Conservation (phyloP, 2,797 vertebrate genomes). For the Buceros bicornis region DNA sequence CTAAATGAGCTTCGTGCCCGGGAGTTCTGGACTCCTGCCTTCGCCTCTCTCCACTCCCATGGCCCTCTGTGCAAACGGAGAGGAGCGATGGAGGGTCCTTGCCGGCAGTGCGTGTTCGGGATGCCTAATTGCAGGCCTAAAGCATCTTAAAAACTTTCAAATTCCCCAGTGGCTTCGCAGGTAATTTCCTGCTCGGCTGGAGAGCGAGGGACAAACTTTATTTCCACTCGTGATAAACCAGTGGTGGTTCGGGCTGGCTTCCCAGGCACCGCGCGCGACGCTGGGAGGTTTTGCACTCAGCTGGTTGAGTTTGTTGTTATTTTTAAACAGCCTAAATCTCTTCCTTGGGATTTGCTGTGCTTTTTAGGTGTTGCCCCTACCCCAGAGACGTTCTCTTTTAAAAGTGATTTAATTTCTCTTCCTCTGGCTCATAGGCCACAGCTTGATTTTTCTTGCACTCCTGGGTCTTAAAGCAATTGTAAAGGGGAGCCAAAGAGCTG, state of each 20-base stretch:
- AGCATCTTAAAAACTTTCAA: background rate
- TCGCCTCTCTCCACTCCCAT: background rate
- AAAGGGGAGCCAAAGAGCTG: constrained; percentile 4
- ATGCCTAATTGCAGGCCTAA: background rate
- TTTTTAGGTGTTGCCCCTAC: constrained; percentile 1
- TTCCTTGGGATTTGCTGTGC: background rate
- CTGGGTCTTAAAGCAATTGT: constrained; percentile 27
- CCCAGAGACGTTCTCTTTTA: background rate
- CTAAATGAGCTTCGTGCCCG: background rate
- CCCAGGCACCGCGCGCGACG: background rate
- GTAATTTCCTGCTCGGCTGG: background rate
- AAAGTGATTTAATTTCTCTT: constrained; percentile 12
- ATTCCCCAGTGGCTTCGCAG: background rate
- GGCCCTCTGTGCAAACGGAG: background rate
- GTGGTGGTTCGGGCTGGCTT: background rate
- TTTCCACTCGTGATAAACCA: background rate
- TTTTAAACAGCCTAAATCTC: background rate
- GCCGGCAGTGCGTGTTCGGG: background rate
- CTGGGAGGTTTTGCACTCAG: background rate
- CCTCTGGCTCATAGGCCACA: background rate
- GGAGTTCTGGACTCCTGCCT: background rate
- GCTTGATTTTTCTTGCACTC: constrained; percentile 22
- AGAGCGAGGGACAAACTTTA: rapidly evolving
- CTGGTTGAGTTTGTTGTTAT: background rate
- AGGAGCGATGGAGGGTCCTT: background rate